These are phyloP conservation scores for Martes flavigula DNA, from an alignment of 2,797 vertebrate species.

Conservation along the genomic window DNA sequence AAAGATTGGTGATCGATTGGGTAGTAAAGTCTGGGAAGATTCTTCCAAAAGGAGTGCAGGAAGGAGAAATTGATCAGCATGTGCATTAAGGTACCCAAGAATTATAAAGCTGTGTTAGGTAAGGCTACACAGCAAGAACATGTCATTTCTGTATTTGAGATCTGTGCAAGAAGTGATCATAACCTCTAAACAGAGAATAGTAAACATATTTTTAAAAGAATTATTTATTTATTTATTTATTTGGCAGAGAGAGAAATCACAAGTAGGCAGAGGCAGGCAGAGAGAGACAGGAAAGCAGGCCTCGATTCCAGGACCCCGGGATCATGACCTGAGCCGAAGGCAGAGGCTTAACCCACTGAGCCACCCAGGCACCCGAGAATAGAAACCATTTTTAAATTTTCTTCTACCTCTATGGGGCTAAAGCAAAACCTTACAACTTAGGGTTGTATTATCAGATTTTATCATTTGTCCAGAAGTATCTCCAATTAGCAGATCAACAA, in stretches of 20 bases:
- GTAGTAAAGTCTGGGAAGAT: not conserved
- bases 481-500: not conserved
- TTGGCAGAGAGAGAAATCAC: too few relatives aligned
- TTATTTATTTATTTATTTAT: too few relatives aligned
- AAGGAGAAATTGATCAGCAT: not conserved
- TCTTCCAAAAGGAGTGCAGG: not conserved
- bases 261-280: too few relatives aligned
- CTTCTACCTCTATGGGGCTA: not conserved
- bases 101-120: not conserved
- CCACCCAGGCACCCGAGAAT: not conserved
- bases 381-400: not conserved
- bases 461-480: not conserved
- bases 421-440: not conserved
- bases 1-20: not conserved
- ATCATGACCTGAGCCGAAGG: too few relatives aligned
- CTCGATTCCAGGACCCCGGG: too few relatives aligned
- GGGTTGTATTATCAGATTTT: not conserved
- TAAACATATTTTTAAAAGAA: not conserved
- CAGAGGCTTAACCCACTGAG: too few relatives aligned
- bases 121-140: not conserved
- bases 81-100: not conserved
- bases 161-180: not conserved
- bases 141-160: not conserved
- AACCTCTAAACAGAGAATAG: not conserved
- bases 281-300: too few relatives aligned